Percentiles rank a stretch among this genome's conserved stretches.
Conservation (phyloP, 2,888 invertebrate genomes). For the Diloba caeruleocephala region DNA sequence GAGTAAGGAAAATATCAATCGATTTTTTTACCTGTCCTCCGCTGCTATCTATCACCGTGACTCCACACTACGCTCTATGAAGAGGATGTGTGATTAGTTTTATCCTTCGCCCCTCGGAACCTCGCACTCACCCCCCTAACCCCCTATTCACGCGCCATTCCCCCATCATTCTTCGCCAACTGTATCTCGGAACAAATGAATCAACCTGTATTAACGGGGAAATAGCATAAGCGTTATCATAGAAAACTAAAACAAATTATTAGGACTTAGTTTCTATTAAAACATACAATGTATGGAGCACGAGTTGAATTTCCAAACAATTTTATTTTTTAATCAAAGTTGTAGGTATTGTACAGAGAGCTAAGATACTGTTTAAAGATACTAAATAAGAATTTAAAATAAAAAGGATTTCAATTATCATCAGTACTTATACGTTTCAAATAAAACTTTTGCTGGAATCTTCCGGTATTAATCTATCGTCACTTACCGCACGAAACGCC, state of each 20-base stretch:
- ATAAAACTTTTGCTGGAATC: too few species aligned
- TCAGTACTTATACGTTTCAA: too few species aligned
- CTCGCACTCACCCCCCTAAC: conserved; percentile 45
- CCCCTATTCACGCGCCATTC: conserved; percentile 53
- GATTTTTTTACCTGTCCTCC: conserved; percentile 35
- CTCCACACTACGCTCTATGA: conserved; percentile 56
- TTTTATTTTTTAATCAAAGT: too few species aligned
- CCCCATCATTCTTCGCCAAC: conserved; percentile 70
- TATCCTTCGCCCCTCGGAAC: conserved; percentile 76
- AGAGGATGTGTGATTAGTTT: conserved; percentile 87
- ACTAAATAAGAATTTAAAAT: too few species aligned
- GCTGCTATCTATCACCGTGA: conserved; percentile 42
- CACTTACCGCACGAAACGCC: too few species aligned
- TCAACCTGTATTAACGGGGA: conserved; percentile 63
- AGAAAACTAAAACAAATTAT: conserved; percentile 61
- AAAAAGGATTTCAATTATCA: too few species aligned
- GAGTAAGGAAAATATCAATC: too few species aligned
- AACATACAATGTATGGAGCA: conserved; percentile 13
- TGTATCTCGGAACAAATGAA: conserved; percentile 75
- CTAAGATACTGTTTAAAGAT: too few species aligned
- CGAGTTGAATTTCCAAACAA: not conserved
- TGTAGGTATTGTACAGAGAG: too few species aligned
- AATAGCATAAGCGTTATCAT: conserved; percentile 59
- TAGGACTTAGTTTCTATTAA: conserved; percentile 5
- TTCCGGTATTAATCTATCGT: too few species aligned